Conservation (phyloP, 2,888 invertebrate genomes). For the Tachystola acroxantha region DNA sequence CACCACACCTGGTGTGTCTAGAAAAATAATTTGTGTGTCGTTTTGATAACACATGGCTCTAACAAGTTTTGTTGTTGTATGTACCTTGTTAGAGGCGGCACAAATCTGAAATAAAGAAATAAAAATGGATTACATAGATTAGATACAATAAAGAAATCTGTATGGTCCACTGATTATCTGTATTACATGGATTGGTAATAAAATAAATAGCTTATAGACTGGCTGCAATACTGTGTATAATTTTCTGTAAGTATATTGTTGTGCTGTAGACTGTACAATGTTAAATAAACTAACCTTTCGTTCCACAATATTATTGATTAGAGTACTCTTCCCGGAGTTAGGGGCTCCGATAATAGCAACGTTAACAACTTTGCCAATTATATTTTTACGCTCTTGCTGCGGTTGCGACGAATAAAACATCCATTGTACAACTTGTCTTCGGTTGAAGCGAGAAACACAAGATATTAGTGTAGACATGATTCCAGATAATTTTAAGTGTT, state of each 20-base stretch:
- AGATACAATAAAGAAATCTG: too few species aligned
- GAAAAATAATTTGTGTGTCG: conserved; percentile 92
- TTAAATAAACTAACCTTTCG: conserved; percentile 79
- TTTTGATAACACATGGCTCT: conserved; percentile 85
- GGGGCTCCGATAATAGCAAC: conserved; percentile 95
- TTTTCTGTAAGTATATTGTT: too few species aligned
- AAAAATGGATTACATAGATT: background rate
- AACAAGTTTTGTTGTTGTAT: conserved; percentile 88
- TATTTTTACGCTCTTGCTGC: conserved; percentile 33
- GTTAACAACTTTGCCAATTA: conserved; percentile 71
- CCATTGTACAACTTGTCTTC: conserved; percentile 11
- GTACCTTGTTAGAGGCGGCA: conserved; percentile 80
- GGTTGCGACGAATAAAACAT: conserved; percentile 52
- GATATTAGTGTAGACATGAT: background rate
- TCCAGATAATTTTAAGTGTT: too few species aligned
- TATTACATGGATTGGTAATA: too few species aligned
- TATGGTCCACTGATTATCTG: too few species aligned
- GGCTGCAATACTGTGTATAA: too few species aligned
- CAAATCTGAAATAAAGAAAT: conserved; percentile 76
- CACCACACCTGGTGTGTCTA: conserved; percentile 96
- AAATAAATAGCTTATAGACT: too few species aligned
- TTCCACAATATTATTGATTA: conserved; percentile 91
- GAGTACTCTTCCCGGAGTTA: conserved; percentile 97
- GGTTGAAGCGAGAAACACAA: background rate
- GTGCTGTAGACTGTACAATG: conserved; percentile 94